Conservation (phyloP, 2,888 invertebrate genomes). For the Mythimna vitellina region DNA sequence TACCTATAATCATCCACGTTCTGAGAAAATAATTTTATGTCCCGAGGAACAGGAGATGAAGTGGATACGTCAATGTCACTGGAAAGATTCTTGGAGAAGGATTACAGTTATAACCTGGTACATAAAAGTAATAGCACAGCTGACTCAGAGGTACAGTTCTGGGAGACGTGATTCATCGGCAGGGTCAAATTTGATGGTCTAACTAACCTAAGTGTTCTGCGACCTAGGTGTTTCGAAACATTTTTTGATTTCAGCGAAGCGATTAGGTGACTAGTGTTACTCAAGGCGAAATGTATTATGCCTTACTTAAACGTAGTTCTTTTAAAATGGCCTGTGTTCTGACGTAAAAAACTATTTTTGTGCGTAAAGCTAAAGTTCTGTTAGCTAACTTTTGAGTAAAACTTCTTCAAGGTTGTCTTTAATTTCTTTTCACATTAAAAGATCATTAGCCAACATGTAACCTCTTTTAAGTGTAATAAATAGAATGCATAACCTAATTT, state of each 20-base stretch:
- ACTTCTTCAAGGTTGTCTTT: not conserved
- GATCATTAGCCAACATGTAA: not conserved
- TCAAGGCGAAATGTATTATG: conserved; percentile 29
- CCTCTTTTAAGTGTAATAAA: not conserved
- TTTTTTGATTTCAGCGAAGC: conserved; percentile 43
- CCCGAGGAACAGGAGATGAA: conserved; percentile 60
- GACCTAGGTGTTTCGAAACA: conserved; percentile 22
- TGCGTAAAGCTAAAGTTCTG: not conserved
- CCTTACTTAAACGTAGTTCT: not conserved
- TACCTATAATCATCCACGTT: conserved; percentile 43
- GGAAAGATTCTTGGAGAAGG: conserved; percentile 58
- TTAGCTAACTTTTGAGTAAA: not conserved
- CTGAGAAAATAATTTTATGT: conserved; percentile 54
- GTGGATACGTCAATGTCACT: conserved; percentile 65
- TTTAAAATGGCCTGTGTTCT: not conserved
- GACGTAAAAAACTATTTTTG: conserved; percentile 1
- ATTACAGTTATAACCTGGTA: conserved; percentile 59
- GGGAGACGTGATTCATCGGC: conserved; percentile 54
- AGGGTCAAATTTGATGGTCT: conserved; percentile 54
- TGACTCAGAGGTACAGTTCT: conserved; percentile 56
- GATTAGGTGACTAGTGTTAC: conserved; percentile 27
- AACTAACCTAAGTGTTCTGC: conserved; percentile 17
- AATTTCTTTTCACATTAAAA: conserved; percentile 17
- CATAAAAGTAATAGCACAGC: conserved; percentile 47
- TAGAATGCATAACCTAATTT: conserved; percentile 10